Evolutionary conservation across 2,797 vertebrate species (phyloP).

Genomic region (Thripadectes ignobilis): DNA sequence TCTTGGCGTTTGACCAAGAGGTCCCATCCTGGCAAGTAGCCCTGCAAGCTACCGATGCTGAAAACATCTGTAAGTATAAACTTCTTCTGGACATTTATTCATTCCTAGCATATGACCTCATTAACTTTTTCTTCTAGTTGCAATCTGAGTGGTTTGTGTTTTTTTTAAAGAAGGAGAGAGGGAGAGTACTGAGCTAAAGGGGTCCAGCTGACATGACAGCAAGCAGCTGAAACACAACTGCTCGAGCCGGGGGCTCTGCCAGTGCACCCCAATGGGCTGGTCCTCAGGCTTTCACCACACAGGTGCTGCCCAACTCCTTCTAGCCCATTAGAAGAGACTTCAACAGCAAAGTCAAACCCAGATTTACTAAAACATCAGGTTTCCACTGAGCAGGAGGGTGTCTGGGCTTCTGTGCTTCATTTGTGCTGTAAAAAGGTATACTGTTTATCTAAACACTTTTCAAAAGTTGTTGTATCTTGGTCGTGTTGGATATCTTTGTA

Average conservation of each 20-base stretch:
- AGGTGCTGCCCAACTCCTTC: slow-evolving; percentile 45
- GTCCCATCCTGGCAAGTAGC: slow-evolving; percentile 7
- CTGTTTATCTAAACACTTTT: neutral
- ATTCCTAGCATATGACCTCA: slow-evolving; percentile 78
- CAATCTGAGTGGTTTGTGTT: neutral
- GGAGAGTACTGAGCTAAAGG: slow-evolving; percentile 45
- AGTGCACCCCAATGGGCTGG: slow-evolving; percentile 70
- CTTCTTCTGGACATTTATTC: slow-evolving; percentile 70
- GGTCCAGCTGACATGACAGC: slow-evolving; percentile 75
- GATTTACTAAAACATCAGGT: slow-evolving; percentile 32
- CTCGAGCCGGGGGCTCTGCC: slow-evolving; percentile 65
- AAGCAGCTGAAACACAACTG: slow-evolving; percentile 73
- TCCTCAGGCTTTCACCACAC: slow-evolving; percentile 45
- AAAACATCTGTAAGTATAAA: slow-evolving; percentile 79
- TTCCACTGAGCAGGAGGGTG: neutral
- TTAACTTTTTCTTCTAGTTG: slow-evolving; percentile 75
- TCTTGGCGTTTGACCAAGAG: slow-evolving; percentile 42
- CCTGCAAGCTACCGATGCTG: slow-evolving; percentile 42
- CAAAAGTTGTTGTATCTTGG: neutral
- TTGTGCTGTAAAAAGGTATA: neutral
- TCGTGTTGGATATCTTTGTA: neutral
- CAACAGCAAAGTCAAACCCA: neutral
- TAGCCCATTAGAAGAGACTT: neutral
- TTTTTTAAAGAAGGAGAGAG: slow-evolving; percentile 12
- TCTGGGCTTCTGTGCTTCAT: accelerated